These are phyloP conservation scores for Anisognathus igniventris DNA, from an alignment of 2,797 vertebrate genomes.

Conservation along the genomic window DNA sequence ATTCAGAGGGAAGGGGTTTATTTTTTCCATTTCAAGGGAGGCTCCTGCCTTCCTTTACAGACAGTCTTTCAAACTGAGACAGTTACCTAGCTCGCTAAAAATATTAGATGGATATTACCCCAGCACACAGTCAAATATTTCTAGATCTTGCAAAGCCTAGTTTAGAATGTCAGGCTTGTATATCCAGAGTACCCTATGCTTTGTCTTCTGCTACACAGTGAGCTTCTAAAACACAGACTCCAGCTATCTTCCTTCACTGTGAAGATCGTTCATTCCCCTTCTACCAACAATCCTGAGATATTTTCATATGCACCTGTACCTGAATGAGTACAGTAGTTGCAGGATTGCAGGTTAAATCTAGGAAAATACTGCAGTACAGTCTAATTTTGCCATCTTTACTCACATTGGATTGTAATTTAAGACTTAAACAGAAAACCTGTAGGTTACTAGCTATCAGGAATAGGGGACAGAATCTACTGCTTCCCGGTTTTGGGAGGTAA, in stretches of 20 bases:
- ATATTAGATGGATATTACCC: fast-evolving
- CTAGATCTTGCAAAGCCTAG: not conserved
- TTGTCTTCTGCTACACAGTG: not conserved
- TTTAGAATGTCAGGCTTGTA: not conserved
- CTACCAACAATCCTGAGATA: not conserved
- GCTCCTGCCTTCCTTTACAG: not conserved
- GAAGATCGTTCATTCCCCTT: not conserved
- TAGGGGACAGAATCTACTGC: not conserved
- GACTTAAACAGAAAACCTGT: not conserved
- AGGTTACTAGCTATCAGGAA: not conserved
- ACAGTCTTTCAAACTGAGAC: not conserved
- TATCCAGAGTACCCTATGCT: not conserved
- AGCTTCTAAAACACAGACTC: not conserved
- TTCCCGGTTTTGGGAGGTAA: not conserved
- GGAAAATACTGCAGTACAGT: not conserved
- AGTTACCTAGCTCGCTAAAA: not conserved
- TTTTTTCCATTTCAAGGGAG: not conserved
- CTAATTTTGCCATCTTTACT: not conserved
- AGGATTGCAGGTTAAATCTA: not conserved
- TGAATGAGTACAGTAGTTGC: not conserved
- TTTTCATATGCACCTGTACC: not conserved
- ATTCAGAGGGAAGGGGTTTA: not conserved
- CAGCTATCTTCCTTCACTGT: not conserved
- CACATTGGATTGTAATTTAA: not conserved
- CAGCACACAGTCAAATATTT: not conserved